phyloP scores from a whole-genome alignment of 2,113 vertebrate genomes.

The Mormyrus lacerda region DNA sequence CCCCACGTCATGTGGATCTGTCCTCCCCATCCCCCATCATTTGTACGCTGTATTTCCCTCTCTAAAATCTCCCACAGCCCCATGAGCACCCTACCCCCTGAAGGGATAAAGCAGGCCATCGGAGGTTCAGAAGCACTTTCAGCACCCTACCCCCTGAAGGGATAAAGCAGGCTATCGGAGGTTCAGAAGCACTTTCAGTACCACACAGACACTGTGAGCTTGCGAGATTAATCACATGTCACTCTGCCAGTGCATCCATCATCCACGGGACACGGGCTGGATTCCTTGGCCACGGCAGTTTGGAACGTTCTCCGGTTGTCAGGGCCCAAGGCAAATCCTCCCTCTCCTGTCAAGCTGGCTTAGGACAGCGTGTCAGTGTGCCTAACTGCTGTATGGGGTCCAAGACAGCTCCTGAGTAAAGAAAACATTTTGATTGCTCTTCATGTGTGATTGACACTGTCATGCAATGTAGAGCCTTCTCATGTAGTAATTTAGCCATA shows the following conservation, averaged over 20 bases:
- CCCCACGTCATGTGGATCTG: not conserved
- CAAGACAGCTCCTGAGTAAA: not conserved
- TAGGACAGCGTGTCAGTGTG: not conserved
- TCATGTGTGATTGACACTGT: not conserved
- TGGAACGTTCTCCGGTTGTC: not conserved
- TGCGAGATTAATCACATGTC: not conserved
- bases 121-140: not conserved
- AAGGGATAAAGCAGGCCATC: not conserved
- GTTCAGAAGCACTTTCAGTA: not conserved
- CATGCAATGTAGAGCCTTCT: not conserved
- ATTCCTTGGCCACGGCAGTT: not conserved
- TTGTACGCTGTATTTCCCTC: not conserved
- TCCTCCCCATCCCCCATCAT: not conserved
- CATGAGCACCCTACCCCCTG: not conserved
- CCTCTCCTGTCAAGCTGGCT: not conserved
- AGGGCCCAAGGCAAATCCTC: not conserved
- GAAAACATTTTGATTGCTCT: not conserved
- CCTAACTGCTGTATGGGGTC: not conserved
- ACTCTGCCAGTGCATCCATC: not conserved
- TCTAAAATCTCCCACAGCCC: not conserved
- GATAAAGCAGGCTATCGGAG: not conserved
- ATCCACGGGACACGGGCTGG: not conserved
- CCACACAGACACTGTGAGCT: not conserved
- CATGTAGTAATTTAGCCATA: not conserved
- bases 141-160: not conserved